These are phyloP conservation scores for Manacus vitellinus DNA, from an alignment of 2,113 vertebrate genomes.

Conservation along the genomic window DNA sequence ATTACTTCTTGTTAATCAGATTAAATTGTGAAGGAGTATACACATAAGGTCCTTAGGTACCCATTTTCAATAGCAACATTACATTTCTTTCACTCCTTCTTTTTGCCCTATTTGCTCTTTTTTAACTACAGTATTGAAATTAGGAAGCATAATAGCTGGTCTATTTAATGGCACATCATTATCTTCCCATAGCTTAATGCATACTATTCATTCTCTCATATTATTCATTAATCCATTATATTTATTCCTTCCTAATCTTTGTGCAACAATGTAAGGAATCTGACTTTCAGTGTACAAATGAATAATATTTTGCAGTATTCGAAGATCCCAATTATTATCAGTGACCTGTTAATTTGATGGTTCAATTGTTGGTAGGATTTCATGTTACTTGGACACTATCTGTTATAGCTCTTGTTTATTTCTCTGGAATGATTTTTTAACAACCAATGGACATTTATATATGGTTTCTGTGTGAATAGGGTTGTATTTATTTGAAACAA, in stretches of 20 bases:
- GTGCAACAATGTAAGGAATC: conserved; percentile 3
- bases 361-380: neutral
- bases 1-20: conserved; percentile 54
- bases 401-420: neutral
- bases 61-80: conserved; percentile 48
- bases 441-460: neutral
- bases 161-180: conserved; percentile 43
- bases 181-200: conserved; percentile 37
- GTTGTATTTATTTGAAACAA: neutral
- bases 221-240: conserved; percentile 47
- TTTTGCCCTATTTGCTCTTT: conserved; percentile 30
- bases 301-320: neutral
- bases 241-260: conserved; percentile 29
- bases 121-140: conserved; percentile 54
- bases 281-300: conserved; percentile 22
- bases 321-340: conserved; percentile 20
- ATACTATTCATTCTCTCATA: conserved; percentile 28
- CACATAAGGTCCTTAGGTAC: neutral
- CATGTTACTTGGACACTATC: neutral
- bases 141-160: conserved; percentile 46
- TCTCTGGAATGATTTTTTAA: neutral
- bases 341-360: neutral
- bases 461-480: neutral
- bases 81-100: conserved; percentile 26
- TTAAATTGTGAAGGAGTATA: conserved; percentile 16